These are phyloP conservation scores for Ictalurus punctatus DNA, from an alignment of 2,113 vertebrate species.

Conservation along the genomic window DNA sequence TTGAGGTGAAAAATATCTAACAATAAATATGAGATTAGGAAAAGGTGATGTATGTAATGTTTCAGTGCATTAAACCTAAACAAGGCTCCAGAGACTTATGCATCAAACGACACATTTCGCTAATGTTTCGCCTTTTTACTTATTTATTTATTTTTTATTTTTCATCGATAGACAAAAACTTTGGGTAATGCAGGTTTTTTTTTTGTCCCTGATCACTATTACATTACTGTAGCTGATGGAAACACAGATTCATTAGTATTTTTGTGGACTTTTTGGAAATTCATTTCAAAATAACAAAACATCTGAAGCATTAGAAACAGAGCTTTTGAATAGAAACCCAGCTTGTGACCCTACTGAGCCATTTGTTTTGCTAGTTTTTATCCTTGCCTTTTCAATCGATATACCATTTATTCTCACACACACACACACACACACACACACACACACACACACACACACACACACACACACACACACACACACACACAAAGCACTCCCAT, in stretches of 20 bases:
- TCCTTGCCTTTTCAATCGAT: not conserved
- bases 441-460: not conserved
- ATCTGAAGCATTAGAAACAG: not conserved
- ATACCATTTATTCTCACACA: not conserved
- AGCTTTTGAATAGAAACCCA: not conserved
- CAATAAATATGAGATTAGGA: not conserved
- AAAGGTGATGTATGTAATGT: not conserved
- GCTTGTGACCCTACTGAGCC: not conserved
- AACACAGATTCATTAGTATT: not conserved
- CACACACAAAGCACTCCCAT: too few relatives aligned
- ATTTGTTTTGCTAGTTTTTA: not conserved
- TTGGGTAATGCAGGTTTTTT: not conserved
- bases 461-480: constrained; percentile 2
- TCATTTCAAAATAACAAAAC: not conserved
- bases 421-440: not conserved
- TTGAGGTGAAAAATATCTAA: not conserved
- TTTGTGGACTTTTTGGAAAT: not conserved
- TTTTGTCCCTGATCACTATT: not conserved
- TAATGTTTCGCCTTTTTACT: not conserved
- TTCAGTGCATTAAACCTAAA: not conserved
- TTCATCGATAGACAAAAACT: not conserved
- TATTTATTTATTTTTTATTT: not conserved
- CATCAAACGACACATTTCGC: not conserved
- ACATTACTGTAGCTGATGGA: not conserved
- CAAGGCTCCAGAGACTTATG: not conserved